A percentile compares a stretch with the other conserved stretches of the same genome.
phyloP scores from a whole-genome alignment of 2,113 vertebrate species.

The Phocoena phocoena region DNA sequence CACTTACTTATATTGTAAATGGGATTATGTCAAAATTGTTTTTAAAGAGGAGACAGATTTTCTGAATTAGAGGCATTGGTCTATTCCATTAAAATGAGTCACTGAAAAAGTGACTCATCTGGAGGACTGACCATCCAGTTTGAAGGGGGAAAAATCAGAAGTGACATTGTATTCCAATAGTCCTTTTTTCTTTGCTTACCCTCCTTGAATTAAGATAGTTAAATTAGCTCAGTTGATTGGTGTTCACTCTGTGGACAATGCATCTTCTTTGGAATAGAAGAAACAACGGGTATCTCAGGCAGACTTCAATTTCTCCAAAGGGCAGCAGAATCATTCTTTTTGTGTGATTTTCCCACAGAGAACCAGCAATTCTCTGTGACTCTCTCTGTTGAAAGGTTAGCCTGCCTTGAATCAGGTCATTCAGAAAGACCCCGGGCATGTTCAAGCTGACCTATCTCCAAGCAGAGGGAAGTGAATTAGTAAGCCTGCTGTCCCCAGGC shows the following conservation, averaged over 20 bases:
- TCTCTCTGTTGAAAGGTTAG: not conserved
- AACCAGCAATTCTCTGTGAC: not conserved
- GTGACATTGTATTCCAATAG: not conserved
- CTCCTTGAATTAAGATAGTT: slow-evolving; percentile 2
- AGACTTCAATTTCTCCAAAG: slow-evolving; percentile 41
- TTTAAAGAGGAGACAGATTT: slow-evolving; percentile 60
- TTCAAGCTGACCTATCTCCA: not conserved
- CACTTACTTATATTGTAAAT: slow-evolving; percentile 72
- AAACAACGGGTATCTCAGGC: not conserved
- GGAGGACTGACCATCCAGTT: not conserved
- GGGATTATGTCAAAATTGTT: slow-evolving; percentile 61
- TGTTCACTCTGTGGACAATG: not conserved
- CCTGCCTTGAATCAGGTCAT: not conserved
- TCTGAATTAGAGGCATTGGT: not conserved
- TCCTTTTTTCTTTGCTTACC: slow-evolving; percentile 37
- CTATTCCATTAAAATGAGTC: not conserved
- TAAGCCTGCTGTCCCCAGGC: not conserved
- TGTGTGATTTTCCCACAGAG: not conserved
- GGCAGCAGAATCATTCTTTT: not conserved
- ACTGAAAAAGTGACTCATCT: slow-evolving; percentile 35
- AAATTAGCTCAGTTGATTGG: not conserved
- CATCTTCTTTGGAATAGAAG: not conserved
- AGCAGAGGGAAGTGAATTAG: not conserved
- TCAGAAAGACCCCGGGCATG: not conserved
- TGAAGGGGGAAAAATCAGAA: slow-evolving; percentile 52